phyloP scores from a whole-genome alignment of 2,888 invertebrate species.

The Icerya purchasi region DNA sequence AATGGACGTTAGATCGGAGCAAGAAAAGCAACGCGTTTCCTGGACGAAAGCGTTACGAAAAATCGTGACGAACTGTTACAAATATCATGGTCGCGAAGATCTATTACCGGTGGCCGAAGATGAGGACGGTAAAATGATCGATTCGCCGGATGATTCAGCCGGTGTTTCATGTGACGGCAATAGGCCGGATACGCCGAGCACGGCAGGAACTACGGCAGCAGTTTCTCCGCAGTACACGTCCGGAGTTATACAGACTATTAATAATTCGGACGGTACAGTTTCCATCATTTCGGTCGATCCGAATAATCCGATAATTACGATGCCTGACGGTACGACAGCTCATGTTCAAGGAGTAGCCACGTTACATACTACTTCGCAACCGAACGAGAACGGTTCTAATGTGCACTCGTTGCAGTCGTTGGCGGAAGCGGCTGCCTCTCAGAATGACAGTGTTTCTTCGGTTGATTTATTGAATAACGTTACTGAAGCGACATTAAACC shows the following conservation, averaged over 20 bases:
- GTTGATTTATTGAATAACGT: constrained; percentile 71
- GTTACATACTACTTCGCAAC: constrained; percentile 30
- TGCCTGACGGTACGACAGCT: constrained; percentile 87
- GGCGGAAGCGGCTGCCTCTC: constrained; percentile 31
- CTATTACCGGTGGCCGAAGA: constrained; percentile 83
- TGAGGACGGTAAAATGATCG: constrained; percentile 34
- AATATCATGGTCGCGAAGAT: constrained; percentile 90
- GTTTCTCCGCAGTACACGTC: constrained; percentile 24
- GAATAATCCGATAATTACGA: constrained; percentile 77
- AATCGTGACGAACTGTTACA: constrained; percentile 94
- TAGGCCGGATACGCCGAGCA: background rate
- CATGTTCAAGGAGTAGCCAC: constrained; percentile 67
- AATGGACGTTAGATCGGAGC: constrained; percentile 88
- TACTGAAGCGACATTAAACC: constrained; percentile 74
- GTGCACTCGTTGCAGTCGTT: constrained; percentile 40
- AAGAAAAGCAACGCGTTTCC: constrained; percentile 93
- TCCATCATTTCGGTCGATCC: constrained; percentile 91
- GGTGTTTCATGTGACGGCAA: constrained; percentile 7
- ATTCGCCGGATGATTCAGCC: constrained; percentile 7
- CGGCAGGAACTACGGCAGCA: background rate
- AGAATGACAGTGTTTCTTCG: constrained; percentile 40
- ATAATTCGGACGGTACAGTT: constrained; percentile 87
- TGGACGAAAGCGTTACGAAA: constrained; percentile 94
- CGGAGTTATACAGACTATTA: constrained; percentile 82
- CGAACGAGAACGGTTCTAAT: constrained; percentile 21